Base-by-base conservation (phyloP, 2,888 invertebrate species). In the Proisotoma minuta region DNA sequence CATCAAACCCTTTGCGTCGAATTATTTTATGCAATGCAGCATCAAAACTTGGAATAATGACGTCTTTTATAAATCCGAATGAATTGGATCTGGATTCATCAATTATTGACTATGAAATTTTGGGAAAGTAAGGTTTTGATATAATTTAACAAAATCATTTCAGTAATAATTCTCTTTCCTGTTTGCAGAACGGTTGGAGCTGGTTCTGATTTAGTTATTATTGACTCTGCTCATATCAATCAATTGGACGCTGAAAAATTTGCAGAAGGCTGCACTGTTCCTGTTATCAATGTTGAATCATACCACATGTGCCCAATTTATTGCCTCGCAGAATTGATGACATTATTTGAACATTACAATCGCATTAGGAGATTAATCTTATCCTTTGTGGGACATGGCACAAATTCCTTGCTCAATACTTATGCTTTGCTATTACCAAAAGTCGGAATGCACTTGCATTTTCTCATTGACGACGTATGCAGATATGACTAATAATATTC, bases 371-470 rank as follows among this genome's bases (percentile, higher is more conserved):
- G 71, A 18, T 24, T 71, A 2, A 57, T 63, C 15, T 34, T 73
- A 15, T 57, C 67, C 20, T 73, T 56, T 28, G 56, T 71, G 10
- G 68, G 71, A 12, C 58, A 61, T 20, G 63, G 51, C 2, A 49
- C 60, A 12, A 58, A 62, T 39, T 56, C 63, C 1, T 48, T 65
- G 24, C 60, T 69, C 2, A 71, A 71, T 50, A 68, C 73, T 8
- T 73, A 71, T 49, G 62, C 67, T 4, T 43, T 52, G 22, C 43
- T 71, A 12, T 34, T 68, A 12, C 73, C 73, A 15, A 62, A 63
- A 40, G 49, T 73, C 22, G 71, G 71, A 22, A 60, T 66, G 54
- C 62, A 71, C 56, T 47, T 73, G 4, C 57, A 66, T 10, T 68
- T 48, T 49, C 12, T 60, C 3, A 28, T 24, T 26, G 40, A 54